Evolutionary conservation across 2,888 invertebrate species (phyloP), one percentile per base, ranked within the genome.

Genomic region (Thumatha senex): DNA sequence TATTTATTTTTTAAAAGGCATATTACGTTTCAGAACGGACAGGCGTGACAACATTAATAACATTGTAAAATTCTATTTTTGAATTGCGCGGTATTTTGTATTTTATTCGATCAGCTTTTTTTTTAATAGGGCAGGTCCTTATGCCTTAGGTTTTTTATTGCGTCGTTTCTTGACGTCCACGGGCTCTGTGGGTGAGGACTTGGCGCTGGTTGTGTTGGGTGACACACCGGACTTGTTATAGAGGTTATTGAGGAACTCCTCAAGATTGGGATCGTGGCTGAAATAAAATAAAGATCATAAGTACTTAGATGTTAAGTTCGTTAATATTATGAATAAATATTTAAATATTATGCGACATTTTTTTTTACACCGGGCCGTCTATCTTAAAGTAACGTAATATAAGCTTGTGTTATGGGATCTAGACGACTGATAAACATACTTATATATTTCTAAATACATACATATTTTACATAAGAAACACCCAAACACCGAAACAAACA

Each of bases 231-330:
- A 92, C 76, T 95, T 95, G 74, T 93, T 95, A 86, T 96, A 96
- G 60, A 96, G 86, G 72, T 95, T 95, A 86, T 95, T 96, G 68
- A 97, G 92, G 80, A 96, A 95, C 83, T 96, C 96, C 78, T 96
- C 96, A 61, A 96, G 91, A 78, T 96, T 96, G 39, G 95, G 94
- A 70, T 96, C 96, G 72, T 94, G 93, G 60, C 94, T 94, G 82
- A 0, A 40, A 46, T 5, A n/a, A 1, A n/a, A 39, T 18, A 12
- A 12, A 35, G 8, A 35, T 14, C n/a, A 12, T 34, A 12, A 24
- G 18, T 24, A 5, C 18, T 24, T 24, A 24, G 5, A 5, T 24
- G 18, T 24, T n/a, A n/a, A n/a, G n/a, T n/a, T n/a, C n/a, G n/a
- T n/a, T n/a, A n/a, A n/a, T n/a, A n/a, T n/a, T n/a, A n/a, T n/a